Base-by-base conservation (phyloP, 2,113 vertebrate species). In the Xiphophorus hellerii region DNA sequence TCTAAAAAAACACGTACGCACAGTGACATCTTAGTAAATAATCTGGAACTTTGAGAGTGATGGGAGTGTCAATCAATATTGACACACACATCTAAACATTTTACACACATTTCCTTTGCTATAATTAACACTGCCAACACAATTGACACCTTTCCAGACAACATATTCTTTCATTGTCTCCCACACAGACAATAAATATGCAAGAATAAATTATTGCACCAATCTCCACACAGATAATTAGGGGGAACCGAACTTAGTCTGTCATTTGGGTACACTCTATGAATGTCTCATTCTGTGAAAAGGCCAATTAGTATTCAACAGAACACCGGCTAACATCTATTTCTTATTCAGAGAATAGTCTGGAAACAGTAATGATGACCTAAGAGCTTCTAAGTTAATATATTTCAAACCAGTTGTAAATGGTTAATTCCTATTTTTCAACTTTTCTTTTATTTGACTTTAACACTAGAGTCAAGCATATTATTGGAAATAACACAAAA, bases 221-320 rank as follows among this genome's bases (percentile, higher is more conserved):
- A 76, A 89, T 86, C 82, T 88, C 27, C 69, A 84, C 82, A 68
- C 54, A 66, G 68, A 80, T 78, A 83, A 87, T 81, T 77, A 48
- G 74, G 70, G 39, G 35, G 3, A 28, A 82, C 60, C 48, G 39
- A 82, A 88, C 77, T 81, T 78, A 17, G 28, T 48, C 62, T 69
- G 73, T 74, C 71, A 66, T 65, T 67, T 76, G 63, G 80, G 66
- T 69, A 27, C 25, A 33, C 63, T 74, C 37, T 25, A 62, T 74
- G 76, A 8, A 8, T 82, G 73, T 76, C 17, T 65, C 39, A 13
- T 15, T 72, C 54, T 77, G 58, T 51, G n/a, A 73, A 37, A 29
- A 3, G 33, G 65, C 33, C 44, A 61, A 87, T 92, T 79, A 83
- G 79, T 83, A 87, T 88, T 89, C 78, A 69, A 22, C 28, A 58